Conservation (phyloP, 1,140 invertebrate species). For the Diachasma alloeum region DNA sequence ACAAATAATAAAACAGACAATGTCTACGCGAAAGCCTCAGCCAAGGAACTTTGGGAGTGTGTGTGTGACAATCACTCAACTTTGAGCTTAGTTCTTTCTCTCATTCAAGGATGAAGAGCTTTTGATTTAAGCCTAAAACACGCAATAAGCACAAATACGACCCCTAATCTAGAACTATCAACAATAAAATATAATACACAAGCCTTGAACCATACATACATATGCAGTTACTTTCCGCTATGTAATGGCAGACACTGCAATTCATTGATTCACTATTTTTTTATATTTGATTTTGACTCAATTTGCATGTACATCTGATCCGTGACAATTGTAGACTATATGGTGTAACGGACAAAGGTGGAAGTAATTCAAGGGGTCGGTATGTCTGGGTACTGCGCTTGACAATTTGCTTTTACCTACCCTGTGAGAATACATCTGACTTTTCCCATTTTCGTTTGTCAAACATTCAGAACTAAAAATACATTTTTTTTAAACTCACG, state of each 20-base stretch:
- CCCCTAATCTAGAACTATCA: not conserved
- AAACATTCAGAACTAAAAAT: not conserved
- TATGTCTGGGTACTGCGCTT: not conserved
- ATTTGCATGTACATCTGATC: not conserved
- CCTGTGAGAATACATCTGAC: not conserved
- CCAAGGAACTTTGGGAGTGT: not conserved
- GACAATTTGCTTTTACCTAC: not conserved
- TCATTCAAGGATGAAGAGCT: not conserved
- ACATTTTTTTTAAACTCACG: not conserved
- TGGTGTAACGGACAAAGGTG: not conserved
- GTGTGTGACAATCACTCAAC: constrained; percentile 16
- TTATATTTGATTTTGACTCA: not conserved
- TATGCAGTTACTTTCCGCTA: constrained; percentile 13
- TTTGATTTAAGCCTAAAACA: not conserved
- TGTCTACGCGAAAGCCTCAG: constrained; percentile 42
- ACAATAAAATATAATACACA: constrained; percentile 6
- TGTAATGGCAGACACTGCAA: not conserved
- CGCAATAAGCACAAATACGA: not conserved
- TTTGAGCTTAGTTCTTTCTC: not conserved
- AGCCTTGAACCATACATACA: not conserved
- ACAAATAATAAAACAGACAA: constrained; percentile 38
- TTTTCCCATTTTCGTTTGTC: not conserved
- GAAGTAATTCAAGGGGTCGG: not conserved
- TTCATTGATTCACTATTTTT: not conserved
- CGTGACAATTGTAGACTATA: not conserved